These are phyloP conservation scores for Nyleta sp. DNA, from an alignment of 2,888 invertebrate genomes.

Conservation along the genomic window DNA sequence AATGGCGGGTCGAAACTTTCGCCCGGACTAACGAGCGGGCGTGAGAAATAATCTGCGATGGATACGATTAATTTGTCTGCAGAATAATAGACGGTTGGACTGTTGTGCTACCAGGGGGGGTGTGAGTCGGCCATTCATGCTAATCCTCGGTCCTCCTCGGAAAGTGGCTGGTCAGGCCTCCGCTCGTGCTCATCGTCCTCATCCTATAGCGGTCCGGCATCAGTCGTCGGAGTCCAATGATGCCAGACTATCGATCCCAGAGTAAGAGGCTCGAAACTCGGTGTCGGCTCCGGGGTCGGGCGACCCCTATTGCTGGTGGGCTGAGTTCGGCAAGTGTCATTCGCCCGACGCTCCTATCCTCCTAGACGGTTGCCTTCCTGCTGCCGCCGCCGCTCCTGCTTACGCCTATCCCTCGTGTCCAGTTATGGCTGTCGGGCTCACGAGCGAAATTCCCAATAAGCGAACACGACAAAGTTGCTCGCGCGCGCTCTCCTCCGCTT, in stretches of 20 bases:
- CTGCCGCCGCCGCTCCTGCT: conserved; percentile 7
- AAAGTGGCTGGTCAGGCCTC: conserved; percentile 60
- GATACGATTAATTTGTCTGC: conserved; percentile 77
- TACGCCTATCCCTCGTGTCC: conserved; percentile 49
- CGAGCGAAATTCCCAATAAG: conserved; percentile 49
- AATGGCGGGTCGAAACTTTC: conserved; percentile 24
- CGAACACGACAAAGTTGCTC: conserved; percentile 54
- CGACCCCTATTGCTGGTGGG: conserved; percentile 41
- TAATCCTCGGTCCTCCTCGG: conserved; percentile 72
- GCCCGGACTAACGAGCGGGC: conserved; percentile 70
- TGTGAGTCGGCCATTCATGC: conserved; percentile 77
- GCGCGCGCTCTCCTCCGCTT: conserved; percentile 36
- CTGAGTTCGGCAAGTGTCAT: conserved; percentile 73
- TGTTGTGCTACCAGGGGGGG: conserved; percentile 75
- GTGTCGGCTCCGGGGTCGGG: conserved; percentile 64
- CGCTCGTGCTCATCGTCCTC: conserved; percentile 26
- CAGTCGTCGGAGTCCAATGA: conserved; percentile 72
- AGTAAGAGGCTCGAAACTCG: conserved; percentile 75
- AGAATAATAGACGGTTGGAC: conserved; percentile 74
- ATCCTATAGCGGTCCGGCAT: conserved; percentile 9
- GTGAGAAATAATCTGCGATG: conserved; percentile 73
- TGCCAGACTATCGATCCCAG: conserved; percentile 78
- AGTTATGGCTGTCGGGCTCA: conserved; percentile 52
- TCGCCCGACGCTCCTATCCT: conserved; percentile 70
- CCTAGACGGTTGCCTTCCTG: conserved; percentile 46